Base-by-base conservation (phyloP, 2,797 vertebrate species). In the Chaunax sp. region DNA sequence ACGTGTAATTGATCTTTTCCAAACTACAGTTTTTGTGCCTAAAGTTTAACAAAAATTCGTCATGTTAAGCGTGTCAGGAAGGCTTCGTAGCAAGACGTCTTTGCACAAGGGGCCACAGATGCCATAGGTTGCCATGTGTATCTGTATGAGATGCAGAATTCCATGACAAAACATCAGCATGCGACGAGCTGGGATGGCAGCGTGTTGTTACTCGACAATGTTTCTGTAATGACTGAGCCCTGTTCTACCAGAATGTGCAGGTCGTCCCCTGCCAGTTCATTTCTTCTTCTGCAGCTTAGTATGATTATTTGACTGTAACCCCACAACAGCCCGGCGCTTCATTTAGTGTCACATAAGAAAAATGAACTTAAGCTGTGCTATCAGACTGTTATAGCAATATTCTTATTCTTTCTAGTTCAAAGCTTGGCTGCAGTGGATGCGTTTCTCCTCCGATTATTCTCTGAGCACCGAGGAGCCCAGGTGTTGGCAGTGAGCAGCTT, bases 401-500 rank as follows among this genome's bases (percentile, higher is more conserved):
- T 80, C 53, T 44, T 70, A 84, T 84, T 73, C 75, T 81, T 77
- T 26, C 77, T 44, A n/a, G 51, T 53, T 60, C 19, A 70, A 47
- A 68, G 70, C 77, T 52, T 72, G 73, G 82, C 77, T 58, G 70
- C 43, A 43, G 56, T 11, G 9, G 44, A 55, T 65, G 53, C 67
- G 64, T 77, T 71, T 64, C 54, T 68, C 68, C 37, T 64, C 69
- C 55, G 54, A 66, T 71, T 71, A 78, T 79, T 82, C 82, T 78
- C 84, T 1, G 60, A 71, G 46, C 77, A 54, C 50, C 0, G 69
- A 72, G 76, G 80, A 85, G 87, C 82, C 87, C 91, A 89, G 90
- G 90, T 92, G 90, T 88, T 89, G 83, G 85, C 86, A 77, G 72
- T n/a, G 71, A 85, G 79, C 88, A 90, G 88, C 86, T 85, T 85